Base-by-base conservation (phyloP, 2,113 vertebrate species). In the Hemibagrus wyckioides region DNA sequence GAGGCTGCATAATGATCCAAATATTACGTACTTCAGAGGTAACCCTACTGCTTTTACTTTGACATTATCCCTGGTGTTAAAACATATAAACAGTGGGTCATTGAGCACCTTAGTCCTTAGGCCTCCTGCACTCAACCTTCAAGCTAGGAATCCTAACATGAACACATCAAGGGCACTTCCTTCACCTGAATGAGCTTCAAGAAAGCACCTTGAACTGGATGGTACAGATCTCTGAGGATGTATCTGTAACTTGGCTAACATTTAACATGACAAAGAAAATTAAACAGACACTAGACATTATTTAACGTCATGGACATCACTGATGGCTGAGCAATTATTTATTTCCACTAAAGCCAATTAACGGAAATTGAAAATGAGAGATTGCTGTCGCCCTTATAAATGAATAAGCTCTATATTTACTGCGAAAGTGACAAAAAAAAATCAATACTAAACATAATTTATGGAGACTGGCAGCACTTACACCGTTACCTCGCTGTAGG, bases 141-240 rank as follows among this genome's bases (percentile, higher is more conserved):
- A 75, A 6, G n/a, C 13, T 1, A 25, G 57, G 36, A 15, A 65
- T 9, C 39, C 17, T 21, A 41, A 41, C 30, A 73, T 6, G 6
- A 33, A 33, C 57, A 65, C 44, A 52, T 7, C 84, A 86, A 79
- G 84, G 84, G 33, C 84, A 85, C 54, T 52, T 67, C 50, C 63
- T 59, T 48, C 4, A 76, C 54, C 83, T 23, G 36, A 75, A 44
- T 25, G 79, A 25, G 21, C 79, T 39, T 23, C 0, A 54, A 11
- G 28, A 19, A 77, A 3, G 50, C n/a, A 36, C 52, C 7, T 25
- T 13, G 9, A 80, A 13, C n/a, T 25, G n/a, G 6, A 30, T 6
- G 6, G 10, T 36, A 9, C 59, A 7, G 14, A 21, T 54, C 28
- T 50, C 5, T 17, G 21, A 19, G 8, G 11, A 25, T 44, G 44